Percentiles rank a stretch among this genome's conserved stretches.
Evolutionary conservation across 1,140 invertebrate genomes (phyloP).

Genomic region (Pachyrhynchus sulphureomaculatus): DNA sequence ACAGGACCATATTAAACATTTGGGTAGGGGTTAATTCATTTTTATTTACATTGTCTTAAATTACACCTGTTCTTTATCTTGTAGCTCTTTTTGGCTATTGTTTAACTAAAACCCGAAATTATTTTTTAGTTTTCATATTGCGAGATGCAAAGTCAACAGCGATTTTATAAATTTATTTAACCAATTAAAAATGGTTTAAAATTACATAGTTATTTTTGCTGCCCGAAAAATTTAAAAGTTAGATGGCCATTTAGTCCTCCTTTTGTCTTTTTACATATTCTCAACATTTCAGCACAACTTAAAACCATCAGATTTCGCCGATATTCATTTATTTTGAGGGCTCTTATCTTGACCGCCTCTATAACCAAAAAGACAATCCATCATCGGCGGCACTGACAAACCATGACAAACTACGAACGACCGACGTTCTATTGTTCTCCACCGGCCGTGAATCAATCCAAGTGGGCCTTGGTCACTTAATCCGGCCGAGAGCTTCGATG

Average conservation of each 20-base stretch:
- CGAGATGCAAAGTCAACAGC: too few relatives aligned
- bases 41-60: constrained; percentile 12
- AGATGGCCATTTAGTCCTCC: too few relatives aligned
- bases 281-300: too few relatives aligned
- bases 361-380: constrained; percentile 24
- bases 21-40: constrained; percentile 5
- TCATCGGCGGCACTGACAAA: constrained; percentile 24
- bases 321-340: constrained; percentile 16
- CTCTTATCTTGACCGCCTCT: constrained; percentile 15
- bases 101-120: too few relatives aligned
- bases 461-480: constrained; percentile 38
- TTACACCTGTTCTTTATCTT: background rate
- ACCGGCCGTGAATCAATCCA: constrained; percentile 21
- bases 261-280: too few relatives aligned
- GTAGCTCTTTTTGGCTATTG: too few relatives aligned
- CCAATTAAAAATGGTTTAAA: too few relatives aligned
- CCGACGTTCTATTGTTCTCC: constrained; percentile 26
- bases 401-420: constrained; percentile 31
- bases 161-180: too few relatives aligned
- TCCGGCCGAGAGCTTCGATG: constrained; percentile 23
- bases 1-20: constrained; percentile 2
- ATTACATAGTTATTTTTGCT: too few relatives aligned
- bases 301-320: constrained; percentile 8
- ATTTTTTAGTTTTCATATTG: too few relatives aligned
- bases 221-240: too few relatives aligned